phyloP scores from a whole-genome alignment of 2,113 vertebrate genomes.

The Oncorhynchus mykiss region DNA sequence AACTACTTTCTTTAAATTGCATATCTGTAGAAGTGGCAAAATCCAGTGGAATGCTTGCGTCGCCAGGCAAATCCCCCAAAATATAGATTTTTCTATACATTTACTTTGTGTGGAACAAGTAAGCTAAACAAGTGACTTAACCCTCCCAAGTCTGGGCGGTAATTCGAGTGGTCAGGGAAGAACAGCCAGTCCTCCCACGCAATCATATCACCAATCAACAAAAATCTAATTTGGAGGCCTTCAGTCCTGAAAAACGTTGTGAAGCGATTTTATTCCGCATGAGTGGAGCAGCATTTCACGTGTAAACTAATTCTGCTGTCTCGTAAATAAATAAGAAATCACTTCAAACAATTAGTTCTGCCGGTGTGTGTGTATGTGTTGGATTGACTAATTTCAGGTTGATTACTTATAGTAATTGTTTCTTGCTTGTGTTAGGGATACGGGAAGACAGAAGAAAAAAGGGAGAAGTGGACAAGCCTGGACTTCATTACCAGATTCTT shows the following conservation, averaged over 20 bases:
- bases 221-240: conserved; percentile 17
- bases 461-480: conserved; percentile 16
- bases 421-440: conserved; percentile 8
- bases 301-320: conserved; percentile 59
- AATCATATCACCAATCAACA: conserved; percentile 37
- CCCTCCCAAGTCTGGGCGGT: neutral
- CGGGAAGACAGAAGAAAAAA: conserved; percentile 9
- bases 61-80: neutral
- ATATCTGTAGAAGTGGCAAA: too few relatives aligned
- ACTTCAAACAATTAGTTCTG: conserved; percentile 62
- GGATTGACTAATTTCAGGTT: conserved; percentile 30
- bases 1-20: too few relatives aligned
- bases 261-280: conserved; percentile 47
- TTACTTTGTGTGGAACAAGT: neutral
- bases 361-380: conserved; percentile 36
- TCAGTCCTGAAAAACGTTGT: conserved; percentile 48
- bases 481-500: conserved; percentile 1
- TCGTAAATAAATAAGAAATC: conserved; percentile 70
- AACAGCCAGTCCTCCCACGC: conserved; percentile 22
- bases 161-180: conserved; percentile 8
- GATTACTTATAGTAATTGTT: conserved; percentile 15
- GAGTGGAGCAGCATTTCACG: conserved; percentile 50
- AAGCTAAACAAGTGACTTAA: neutral
- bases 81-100: neutral
- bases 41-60: too few relatives aligned